phyloP scores from a whole-genome alignment of 1,140 invertebrate species.

The Bombus waltoni region DNA sequence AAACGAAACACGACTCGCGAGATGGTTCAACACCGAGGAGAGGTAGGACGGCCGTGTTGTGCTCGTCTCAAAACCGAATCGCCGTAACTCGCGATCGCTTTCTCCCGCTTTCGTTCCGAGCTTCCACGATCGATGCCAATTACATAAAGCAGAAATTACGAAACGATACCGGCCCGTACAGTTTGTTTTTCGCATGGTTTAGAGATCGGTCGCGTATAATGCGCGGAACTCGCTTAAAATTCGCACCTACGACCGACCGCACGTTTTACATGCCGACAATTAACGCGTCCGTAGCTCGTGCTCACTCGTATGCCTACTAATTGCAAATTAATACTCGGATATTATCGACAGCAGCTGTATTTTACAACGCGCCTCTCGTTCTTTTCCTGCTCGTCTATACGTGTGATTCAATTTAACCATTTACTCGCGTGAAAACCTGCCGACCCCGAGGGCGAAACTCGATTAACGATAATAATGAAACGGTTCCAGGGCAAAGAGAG shows the following conservation, averaged over 20 bases:
- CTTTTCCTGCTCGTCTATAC: background rate
- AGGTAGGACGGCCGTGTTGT: background rate
- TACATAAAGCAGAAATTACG: constrained; percentile 46
- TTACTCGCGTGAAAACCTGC: background rate
- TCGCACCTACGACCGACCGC: background rate
- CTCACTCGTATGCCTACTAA: background rate
- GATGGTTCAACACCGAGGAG: background rate
- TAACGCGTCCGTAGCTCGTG: background rate
- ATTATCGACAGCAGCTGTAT: background rate
- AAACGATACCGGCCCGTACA: background rate
- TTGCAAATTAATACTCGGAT: constrained; percentile 7
- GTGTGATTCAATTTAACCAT: constrained; percentile 21
- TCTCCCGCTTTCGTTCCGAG: constrained; percentile 32
- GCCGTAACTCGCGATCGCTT: constrained; percentile 25
- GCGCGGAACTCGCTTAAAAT: constrained; percentile 6
- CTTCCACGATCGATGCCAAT: constrained; percentile 28
- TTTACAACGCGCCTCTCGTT: background rate
- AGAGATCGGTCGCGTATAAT: background rate
- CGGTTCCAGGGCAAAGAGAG: background rate
- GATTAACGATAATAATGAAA: constrained; percentile 27
- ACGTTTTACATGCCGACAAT: background rate
- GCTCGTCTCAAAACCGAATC: constrained; percentile 5
- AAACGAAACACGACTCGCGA: constrained; percentile 1
- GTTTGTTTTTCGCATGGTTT: constrained; percentile 2
- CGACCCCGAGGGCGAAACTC: background rate